Percentiles rank a stretch among this genome's conserved stretches.
phyloP scores from a whole-genome alignment of 2,797 vertebrate genomes.

The Valencia hispanica region DNA sequence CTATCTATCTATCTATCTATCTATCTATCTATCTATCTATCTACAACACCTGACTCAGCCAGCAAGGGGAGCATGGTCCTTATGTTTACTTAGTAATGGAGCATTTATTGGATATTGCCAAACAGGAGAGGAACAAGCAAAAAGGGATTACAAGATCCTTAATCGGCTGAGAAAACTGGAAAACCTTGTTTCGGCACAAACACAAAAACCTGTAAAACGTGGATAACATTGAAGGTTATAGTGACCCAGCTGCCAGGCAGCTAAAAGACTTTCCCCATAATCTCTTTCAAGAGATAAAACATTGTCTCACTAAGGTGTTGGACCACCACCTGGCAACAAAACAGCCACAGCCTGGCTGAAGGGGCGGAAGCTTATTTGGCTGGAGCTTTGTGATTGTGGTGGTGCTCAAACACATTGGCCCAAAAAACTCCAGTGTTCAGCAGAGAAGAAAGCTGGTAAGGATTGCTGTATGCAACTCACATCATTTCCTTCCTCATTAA shows the following conservation, averaged over 20 bases:
- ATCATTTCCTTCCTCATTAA: conserved; percentile 10
- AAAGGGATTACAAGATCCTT: conserved; percentile 6
- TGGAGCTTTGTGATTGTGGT: background rate
- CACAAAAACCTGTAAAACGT: conserved; percentile 11
- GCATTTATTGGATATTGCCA: background rate
- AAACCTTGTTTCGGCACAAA: background rate
- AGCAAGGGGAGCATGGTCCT: background rate
- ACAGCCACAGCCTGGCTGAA: background rate
- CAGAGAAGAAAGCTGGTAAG: background rate
- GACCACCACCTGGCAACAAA: background rate
- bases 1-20: no score
- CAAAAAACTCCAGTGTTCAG: background rate
- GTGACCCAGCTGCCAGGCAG: background rate
- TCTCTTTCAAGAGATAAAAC: background rate
- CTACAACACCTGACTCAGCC: background rate
- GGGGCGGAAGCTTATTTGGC: background rate
- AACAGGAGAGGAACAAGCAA: conserved; percentile 13
- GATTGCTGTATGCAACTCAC: conserved; percentile 2
- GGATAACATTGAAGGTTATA: background rate
- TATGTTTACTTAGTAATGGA: background rate
- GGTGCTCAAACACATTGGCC: background rate
- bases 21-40: no score
- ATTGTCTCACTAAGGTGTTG: background rate
- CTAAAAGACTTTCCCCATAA: background rate
- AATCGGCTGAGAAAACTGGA: conserved; percentile 8